These are phyloP conservation scores for Pterobdella sp. DNA, from an alignment of 2,888 invertebrate species.

Conservation along the genomic window DNA sequence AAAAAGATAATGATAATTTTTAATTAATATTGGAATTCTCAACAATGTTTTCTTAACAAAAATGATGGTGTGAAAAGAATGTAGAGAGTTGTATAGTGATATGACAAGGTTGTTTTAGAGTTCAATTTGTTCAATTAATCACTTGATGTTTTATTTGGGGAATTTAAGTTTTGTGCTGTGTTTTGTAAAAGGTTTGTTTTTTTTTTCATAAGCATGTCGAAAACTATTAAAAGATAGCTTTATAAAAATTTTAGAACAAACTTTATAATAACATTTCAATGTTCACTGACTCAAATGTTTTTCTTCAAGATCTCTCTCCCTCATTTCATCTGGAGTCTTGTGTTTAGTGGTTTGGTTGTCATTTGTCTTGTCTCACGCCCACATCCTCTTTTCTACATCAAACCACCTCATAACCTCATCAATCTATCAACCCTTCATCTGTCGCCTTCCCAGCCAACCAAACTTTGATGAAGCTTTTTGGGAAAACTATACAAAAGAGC, in stretches of 20 bases:
- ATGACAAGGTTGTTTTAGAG: too few relatives aligned
- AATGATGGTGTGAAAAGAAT: too few relatives aligned
- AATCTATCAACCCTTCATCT: conserved; percentile 5
- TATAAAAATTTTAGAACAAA: not conserved
- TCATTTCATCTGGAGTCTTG: conserved; percentile 34
- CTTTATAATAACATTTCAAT: not conserved
- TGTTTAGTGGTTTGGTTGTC: conserved; percentile 37
- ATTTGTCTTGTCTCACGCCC: conserved; percentile 36
- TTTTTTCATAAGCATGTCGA: too few relatives aligned
- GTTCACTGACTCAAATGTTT: not conserved
- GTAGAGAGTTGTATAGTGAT: too few relatives aligned
- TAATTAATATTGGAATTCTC: too few relatives aligned
- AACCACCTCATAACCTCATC: conserved; percentile 6
- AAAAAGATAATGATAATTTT: too few relatives aligned
- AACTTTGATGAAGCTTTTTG: not conserved
- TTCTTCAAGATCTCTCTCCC: conserved; percentile 27
- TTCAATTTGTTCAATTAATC: too few relatives aligned
- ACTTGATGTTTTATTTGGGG: too few relatives aligned
- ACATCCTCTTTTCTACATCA: conserved; percentile 32
- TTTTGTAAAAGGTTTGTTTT: too few relatives aligned
- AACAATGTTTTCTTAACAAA: too few relatives aligned
- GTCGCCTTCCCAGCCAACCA: not conserved
- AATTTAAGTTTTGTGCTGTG: too few relatives aligned
- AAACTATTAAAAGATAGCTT: not conserved
- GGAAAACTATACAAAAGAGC: not conserved